Conservation (phyloP, 2,113 vertebrate genomes). For the Campylorhamphus procurvoides region DNA sequence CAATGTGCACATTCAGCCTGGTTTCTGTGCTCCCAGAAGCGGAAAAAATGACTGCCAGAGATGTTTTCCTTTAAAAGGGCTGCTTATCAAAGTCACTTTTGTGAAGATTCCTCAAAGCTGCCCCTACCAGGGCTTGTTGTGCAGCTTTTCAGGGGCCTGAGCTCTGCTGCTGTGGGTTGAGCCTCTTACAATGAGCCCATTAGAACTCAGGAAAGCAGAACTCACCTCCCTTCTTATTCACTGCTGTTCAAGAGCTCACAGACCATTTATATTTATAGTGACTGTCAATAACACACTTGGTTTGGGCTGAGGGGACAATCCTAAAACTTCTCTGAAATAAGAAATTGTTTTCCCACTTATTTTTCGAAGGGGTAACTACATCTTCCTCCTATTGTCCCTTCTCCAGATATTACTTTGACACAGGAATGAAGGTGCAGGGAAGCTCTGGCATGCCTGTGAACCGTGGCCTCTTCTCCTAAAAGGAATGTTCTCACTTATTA, state of each 20-base stretch:
- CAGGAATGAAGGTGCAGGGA: neutral
- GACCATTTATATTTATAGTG: neutral
- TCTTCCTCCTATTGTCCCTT: neutral
- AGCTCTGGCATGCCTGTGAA: neutral
- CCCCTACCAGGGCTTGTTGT: neutral
- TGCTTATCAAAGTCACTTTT: neutral
- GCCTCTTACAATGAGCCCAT: neutral
- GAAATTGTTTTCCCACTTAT: fast-evolving
- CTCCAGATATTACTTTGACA: neutral
- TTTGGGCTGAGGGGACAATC: neutral
- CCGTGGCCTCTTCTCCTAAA: neutral
- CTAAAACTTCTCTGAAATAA: neutral
- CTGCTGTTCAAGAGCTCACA: neutral
- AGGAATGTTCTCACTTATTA: neutral
- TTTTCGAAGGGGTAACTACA: neutral
- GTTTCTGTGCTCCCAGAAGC: neutral
- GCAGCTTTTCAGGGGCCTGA: neutral
- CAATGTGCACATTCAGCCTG: neutral
- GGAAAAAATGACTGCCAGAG: neutral
- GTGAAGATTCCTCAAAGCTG: neutral
- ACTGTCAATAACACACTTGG: fast-evolving
- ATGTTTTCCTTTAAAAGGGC: neutral
- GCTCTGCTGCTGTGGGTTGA: neutral
- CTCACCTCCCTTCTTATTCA: neutral
- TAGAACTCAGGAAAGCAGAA: neutral